Evolutionary conservation across 2,888 invertebrate species (phyloP).

Genomic region (Nymphalis polychloros): DNA sequence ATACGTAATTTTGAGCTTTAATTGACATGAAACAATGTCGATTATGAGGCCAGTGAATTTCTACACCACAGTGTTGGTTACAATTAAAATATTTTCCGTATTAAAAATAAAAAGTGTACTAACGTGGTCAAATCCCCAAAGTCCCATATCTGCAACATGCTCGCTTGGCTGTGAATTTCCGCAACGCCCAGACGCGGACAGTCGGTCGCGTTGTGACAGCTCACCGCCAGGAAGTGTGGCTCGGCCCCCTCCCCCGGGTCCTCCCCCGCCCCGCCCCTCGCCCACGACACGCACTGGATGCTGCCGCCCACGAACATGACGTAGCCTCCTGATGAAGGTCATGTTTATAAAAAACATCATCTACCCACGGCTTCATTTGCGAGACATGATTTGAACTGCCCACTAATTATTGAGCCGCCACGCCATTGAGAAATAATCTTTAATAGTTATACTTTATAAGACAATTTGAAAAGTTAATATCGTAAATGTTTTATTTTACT

Average conservation of each 20-base stretch:
- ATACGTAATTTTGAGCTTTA: too few relatives aligned
- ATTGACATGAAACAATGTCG: too few relatives aligned
- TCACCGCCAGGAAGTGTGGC: slow-evolving; percentile 82
- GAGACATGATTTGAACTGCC: too few relatives aligned
- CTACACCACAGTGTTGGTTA: too few relatives aligned
- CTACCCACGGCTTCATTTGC: too few relatives aligned
- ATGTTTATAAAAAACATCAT: neutral
- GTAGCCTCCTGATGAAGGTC: slow-evolving; percentile 38
- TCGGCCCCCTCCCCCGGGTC: slow-evolving; percentile 32
- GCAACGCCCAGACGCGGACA: slow-evolving; percentile 66
- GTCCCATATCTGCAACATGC: slow-evolving; percentile 88
- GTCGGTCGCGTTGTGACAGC: slow-evolving; percentile 77
- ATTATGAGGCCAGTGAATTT: too few relatives aligned
- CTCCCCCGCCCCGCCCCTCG: slow-evolving; percentile 33
- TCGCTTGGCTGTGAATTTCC: slow-evolving; percentile 64
- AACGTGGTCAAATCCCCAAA: slow-evolving; percentile 72
- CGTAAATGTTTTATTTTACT: too few relatives aligned
- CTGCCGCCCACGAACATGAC: slow-evolving; percentile 80
- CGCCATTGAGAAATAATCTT: too few relatives aligned
- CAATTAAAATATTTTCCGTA: neutral
- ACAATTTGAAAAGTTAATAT: too few relatives aligned
- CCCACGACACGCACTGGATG: slow-evolving; percentile 82
- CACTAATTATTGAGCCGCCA: too few relatives aligned
- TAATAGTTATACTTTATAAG: too few relatives aligned
- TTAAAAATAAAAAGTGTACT: slow-evolving; percentile 36